These are phyloP conservation scores for Polyodon spathula DNA, from an alignment of 2,113 vertebrate genomes.

Conservation along the genomic window DNA sequence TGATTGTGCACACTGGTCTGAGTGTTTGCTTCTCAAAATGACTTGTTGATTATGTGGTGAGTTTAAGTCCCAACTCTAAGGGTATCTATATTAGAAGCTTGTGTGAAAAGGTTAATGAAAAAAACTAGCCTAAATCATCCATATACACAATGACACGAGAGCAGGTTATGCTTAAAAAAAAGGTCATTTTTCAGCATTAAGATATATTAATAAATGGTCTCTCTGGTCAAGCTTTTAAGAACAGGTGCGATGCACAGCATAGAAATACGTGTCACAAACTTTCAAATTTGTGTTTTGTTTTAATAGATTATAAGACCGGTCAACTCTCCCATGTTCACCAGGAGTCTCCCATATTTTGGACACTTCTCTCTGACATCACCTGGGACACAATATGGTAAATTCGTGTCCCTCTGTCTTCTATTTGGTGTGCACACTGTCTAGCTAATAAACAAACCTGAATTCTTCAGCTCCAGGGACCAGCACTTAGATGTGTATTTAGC, in stretches of 20 bases:
- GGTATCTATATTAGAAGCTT: not conserved
- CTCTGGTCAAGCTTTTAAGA: no score
- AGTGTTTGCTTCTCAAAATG: not conserved
- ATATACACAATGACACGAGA: no score
- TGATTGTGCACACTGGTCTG: conserved; percentile 20
- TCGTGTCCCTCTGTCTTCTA: not conserved
- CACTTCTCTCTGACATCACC: no score
- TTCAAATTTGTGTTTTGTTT: conserved; percentile 3
- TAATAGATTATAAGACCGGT: no score
- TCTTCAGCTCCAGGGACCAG: not conserved
- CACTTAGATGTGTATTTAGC: conserved; percentile 50
- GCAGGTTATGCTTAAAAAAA: no score
- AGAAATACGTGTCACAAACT: conserved; percentile 18
- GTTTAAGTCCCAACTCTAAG: not conserved
- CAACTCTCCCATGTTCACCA: no score
- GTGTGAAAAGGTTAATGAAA: not conserved
- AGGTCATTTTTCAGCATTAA: no score
- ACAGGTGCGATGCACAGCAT: no score
- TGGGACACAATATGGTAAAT: no score
- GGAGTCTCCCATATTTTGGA: no score
- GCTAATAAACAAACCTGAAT: not conserved
- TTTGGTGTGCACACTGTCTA: not conserved
- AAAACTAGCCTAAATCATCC: not conserved
- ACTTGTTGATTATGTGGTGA: conserved; percentile 4
- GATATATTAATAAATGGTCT: no score